phyloP scores from a whole-genome alignment of 2,888 invertebrate species.

The Agrotis exclamationis region DNA sequence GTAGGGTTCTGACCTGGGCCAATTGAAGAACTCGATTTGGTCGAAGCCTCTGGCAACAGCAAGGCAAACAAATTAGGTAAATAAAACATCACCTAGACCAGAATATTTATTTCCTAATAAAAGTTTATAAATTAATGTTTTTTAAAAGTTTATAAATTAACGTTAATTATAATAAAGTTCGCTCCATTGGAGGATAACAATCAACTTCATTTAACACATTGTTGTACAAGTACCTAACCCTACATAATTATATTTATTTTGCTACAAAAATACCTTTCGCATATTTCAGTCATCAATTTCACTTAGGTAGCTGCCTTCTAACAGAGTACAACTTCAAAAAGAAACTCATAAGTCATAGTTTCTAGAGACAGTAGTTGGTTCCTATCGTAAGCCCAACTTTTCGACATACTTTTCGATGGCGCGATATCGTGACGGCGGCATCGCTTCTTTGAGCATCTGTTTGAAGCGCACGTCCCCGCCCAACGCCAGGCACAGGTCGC shows the following conservation, averaged over 20 bases:
- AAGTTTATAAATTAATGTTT: slow-evolving; percentile 64
- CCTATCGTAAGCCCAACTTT: slow-evolving; percentile 85
- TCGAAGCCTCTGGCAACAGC: no score
- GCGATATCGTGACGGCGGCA: slow-evolving; percentile 94
- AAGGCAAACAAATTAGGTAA: not conserved
- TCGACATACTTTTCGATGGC: slow-evolving; percentile 96
- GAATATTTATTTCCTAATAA: slow-evolving; percentile 64
- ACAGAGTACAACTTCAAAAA: not conserved
- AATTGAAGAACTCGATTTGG: no score
- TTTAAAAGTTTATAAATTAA: slow-evolving; percentile 66
- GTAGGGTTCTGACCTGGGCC: no score
- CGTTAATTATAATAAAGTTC: slow-evolving; percentile 67
- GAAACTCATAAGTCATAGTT: slow-evolving; percentile 35
- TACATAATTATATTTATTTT: slow-evolving; percentile 46
- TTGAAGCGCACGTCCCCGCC: slow-evolving; percentile 94
- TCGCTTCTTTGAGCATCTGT: slow-evolving; percentile 94
- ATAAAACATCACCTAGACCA: slow-evolving; percentile 37
- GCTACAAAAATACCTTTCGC: slow-evolving; percentile 87
- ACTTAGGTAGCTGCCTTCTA: slow-evolving; percentile 17
- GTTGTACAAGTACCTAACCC: slow-evolving; percentile 14
- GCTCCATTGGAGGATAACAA: slow-evolving; percentile 83
- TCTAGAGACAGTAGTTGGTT: slow-evolving; percentile 8
- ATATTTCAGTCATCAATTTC: slow-evolving; percentile 79
- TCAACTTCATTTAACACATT: slow-evolving; percentile 58
- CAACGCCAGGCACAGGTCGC: slow-evolving; percentile 94